Conservation (phyloP, 1,140 invertebrate species). For the Pararge aegeria region DNA sequence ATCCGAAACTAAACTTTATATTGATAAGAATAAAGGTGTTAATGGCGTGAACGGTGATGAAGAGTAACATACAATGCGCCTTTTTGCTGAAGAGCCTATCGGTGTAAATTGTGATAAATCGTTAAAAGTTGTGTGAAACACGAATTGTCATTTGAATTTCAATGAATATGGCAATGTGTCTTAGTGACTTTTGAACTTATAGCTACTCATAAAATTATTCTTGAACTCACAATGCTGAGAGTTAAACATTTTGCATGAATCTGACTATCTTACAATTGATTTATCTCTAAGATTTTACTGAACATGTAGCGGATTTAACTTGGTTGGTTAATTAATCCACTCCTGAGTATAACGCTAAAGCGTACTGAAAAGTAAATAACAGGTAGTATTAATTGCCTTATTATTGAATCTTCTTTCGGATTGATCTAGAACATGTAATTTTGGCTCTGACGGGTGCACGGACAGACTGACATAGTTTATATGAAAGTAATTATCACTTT, state of each 20-base stretch:
- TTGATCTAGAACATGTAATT: too few species aligned
- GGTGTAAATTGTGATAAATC: slow-evolving; percentile 16
- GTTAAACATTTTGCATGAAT: neutral
- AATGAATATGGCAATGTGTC: neutral
- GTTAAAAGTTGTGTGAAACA: slow-evolving; percentile 8
- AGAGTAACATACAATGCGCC: slow-evolving; percentile 1
- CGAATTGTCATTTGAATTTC: neutral
- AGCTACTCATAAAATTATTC: neutral
- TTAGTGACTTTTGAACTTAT: neutral
- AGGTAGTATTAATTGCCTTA: too few species aligned
- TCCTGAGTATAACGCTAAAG: too few species aligned
- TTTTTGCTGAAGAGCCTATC: slow-evolving; percentile 13
- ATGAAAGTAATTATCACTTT: too few species aligned
- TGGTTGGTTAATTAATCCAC: too few species aligned
- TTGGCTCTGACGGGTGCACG: too few species aligned
- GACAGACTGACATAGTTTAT: too few species aligned
- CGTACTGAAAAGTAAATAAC: too few species aligned
- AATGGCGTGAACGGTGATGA: slow-evolving; percentile 15
- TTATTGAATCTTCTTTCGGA: too few species aligned
- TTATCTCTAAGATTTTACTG: too few species aligned
- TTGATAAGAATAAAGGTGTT: slow-evolving; percentile 17
- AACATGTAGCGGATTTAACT: too few species aligned
- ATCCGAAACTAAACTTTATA: slow-evolving; percentile 21
- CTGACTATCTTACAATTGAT: too few species aligned
- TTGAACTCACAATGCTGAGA: neutral